Evolutionary conservation across 2,888 invertebrate species (phyloP).

Genomic region (Luperina nickerlii): DNA sequence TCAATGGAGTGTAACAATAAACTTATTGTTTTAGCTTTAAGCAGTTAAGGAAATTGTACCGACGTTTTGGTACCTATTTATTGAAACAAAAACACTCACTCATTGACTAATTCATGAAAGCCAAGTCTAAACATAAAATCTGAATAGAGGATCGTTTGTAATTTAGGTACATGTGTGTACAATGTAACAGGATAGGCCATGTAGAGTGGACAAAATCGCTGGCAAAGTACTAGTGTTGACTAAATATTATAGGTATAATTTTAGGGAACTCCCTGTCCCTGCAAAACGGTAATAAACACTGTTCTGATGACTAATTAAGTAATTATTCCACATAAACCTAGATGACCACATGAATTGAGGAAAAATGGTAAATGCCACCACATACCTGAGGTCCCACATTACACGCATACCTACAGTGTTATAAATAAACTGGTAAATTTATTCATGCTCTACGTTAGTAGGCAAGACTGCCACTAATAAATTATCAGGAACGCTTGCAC

Average conservation of each 20-base stretch:
- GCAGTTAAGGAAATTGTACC: background rate
- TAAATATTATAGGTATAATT: background rate
- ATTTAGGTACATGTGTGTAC: too few species aligned
- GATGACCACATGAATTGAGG: slow-evolving; percentile 35
- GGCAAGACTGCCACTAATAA: slow-evolving; percentile 9
- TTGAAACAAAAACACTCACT: background rate
- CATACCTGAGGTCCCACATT: background rate
- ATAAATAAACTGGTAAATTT: slow-evolving; percentile 21
- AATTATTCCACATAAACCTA: slow-evolving; percentile 4
- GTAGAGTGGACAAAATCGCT: background rate
- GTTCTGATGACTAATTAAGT: background rate
- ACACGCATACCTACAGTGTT: background rate
- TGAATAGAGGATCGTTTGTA: background rate
- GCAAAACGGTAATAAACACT: background rate
- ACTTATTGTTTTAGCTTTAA: too few species aligned
- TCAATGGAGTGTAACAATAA: background rate
- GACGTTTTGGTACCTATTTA: background rate
- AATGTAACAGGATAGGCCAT: background rate
- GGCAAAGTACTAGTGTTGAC: background rate
- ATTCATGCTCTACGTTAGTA: slow-evolving; percentile 26
- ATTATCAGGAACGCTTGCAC: slow-evolving; percentile 28
- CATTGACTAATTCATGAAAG: background rate
- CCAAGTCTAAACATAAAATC: background rate
- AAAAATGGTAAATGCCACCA: slow-evolving; percentile 32
- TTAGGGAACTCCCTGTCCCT: slow-evolving; percentile 35